Base-by-base conservation (phyloP, 2,113 vertebrate genomes). In the Pseudois nayaur region DNA sequence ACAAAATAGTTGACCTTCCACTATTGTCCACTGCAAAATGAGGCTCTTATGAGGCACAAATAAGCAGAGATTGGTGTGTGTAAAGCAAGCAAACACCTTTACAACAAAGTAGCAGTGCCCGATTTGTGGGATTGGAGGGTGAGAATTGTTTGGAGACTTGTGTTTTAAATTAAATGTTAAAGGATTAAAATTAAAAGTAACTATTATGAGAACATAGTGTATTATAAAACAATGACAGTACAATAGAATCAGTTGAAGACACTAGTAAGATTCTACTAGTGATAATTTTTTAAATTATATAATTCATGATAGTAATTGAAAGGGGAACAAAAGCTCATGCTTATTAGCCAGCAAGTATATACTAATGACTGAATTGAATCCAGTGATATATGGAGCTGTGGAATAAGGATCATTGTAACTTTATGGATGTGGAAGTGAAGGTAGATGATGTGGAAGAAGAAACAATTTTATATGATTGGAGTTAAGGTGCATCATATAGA, bases 101-200 rank as follows among this genome's bases (percentile, higher is more conserved):
- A 82, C 25, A 82, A 5, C 13, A 60, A 89, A 78, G 27, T 7
- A 55, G 10, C 8, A 40, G 23, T 71, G 48, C 19, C 19, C 31
- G 6, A n/a, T 5, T 45, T 57, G 54, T 9, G 1, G 3, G 29
- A 1, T 1, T 62, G 8, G 33, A 59, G 21, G 17, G 3, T 40
- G 15, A 29, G 12, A 40, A 59, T 3, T 78, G 3, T 52, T 59
- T 33, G 54, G 29, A 40, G 23, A 91, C 25, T 2, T 76, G 29
- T 45, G 17, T 17, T 21, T 48, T 78, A 74, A 81, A 45, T 81
- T 89, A 36, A 8, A 60, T 43, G 62, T 48, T 81, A 55, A 76
- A 74, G 4, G 86, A 82, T 60, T 43, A 74, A 55, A 82, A n/a
- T n/a, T 8, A 54, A 87, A 59, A 67, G 2, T 13, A 45, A 67